Conservation (phyloP, 2,888 invertebrate genomes). For the Poecilus cupreus region DNA sequence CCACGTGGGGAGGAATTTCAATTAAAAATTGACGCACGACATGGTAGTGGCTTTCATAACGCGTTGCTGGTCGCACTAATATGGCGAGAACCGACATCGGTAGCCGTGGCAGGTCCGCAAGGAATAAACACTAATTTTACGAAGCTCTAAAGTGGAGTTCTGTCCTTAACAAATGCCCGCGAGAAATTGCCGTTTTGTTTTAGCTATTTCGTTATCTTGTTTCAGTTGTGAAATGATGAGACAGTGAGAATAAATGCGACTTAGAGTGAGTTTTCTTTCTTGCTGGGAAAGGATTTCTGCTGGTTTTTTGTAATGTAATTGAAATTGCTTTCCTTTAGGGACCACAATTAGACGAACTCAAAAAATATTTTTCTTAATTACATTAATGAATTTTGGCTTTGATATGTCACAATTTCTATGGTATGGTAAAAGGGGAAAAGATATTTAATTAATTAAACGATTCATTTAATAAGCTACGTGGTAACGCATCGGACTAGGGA, state of each 20-base stretch:
- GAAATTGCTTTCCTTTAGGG: too few species aligned
- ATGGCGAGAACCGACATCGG: too few species aligned
- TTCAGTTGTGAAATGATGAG: not conserved
- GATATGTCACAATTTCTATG: too few species aligned
- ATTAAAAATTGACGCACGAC: slow-evolving; percentile 52
- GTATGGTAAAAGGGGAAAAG: too few species aligned
- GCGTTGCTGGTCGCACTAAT: not conserved
- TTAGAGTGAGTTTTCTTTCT: not conserved
- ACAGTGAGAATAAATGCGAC: not conserved
- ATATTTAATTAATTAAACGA: too few species aligned
- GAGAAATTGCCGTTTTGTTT: not conserved
- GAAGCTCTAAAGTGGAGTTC: not conserved
- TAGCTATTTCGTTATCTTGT: not conserved
- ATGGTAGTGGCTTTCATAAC: slow-evolving; percentile 1
- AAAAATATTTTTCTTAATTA: too few species aligned
- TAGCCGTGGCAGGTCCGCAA: not conserved
- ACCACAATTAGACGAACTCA: too few species aligned
- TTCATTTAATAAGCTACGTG: too few species aligned
- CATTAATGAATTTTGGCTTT: too few species aligned
- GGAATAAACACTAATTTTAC: slow-evolving; percentile 9
- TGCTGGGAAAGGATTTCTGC: not conserved
- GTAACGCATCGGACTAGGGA: too few species aligned
- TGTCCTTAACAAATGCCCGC: not conserved
- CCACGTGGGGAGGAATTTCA: slow-evolving; percentile 48
- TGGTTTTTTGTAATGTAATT: too few species aligned